phyloP scores from a whole-genome alignment of 2,113 vertebrate species.

The Brienomyrus longianalis region DNA sequence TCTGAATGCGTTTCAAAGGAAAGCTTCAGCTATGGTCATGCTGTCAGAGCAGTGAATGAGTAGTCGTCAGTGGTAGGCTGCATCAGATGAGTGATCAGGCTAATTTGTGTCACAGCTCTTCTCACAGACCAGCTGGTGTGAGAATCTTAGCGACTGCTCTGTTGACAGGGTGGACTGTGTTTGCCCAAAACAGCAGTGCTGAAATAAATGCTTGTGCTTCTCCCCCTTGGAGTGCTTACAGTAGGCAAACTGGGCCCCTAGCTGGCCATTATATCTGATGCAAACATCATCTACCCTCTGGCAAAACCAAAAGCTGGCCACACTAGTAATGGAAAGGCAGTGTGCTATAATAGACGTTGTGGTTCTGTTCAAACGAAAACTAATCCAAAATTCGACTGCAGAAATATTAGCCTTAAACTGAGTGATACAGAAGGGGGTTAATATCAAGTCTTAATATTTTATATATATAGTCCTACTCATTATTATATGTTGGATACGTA shows the following conservation, averaged over 20 bases:
- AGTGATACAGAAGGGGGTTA: background rate
- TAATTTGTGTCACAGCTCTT: conserved; percentile 15
- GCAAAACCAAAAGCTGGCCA: background rate
- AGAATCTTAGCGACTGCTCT: conserved; percentile 23
- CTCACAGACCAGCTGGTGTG: conserved; percentile 18
- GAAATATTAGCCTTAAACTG: background rate
- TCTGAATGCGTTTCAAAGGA: background rate
- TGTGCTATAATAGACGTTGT: background rate
- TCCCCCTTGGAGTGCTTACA: conserved; percentile 37
- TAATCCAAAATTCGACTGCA: background rate
- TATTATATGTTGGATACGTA: conserved; percentile 16
- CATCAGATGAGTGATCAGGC: conserved; percentile 22
- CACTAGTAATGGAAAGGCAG: background rate
- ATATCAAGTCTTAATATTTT: background rate
- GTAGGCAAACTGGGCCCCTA: background rate
- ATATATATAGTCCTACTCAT: background rate
- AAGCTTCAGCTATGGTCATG: background rate
- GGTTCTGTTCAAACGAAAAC: background rate
- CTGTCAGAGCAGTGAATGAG: background rate
- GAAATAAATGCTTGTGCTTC: conserved; percentile 38
- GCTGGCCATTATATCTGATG: conserved; percentile 10
- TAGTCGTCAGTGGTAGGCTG: background rate
- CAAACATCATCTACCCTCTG: background rate
- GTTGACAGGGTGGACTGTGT: conserved; percentile 34
- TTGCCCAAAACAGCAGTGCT: conserved; percentile 46